Evolutionary conservation across 2,888 invertebrate species (phyloP).

Genomic region (Harpalus rubripes): DNA sequence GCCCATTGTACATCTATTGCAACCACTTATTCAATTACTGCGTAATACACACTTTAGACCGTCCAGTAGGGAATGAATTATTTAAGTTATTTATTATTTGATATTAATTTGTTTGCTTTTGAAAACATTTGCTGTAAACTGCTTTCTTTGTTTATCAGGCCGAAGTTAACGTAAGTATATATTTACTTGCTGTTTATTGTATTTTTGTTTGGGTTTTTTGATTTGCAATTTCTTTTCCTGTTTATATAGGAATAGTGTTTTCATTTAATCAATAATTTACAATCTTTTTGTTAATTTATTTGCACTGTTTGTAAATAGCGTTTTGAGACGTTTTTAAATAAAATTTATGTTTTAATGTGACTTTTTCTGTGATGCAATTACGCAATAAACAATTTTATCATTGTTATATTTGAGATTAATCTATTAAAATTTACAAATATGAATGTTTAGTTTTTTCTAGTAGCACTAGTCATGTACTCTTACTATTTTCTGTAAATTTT

Average conservation of each 20-base stretch:
- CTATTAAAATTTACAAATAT: slow-evolving; percentile 17
- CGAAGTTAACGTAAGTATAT: slow-evolving; percentile 86
- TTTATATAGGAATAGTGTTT: slow-evolving; percentile 20
- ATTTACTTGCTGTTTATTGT: slow-evolving; percentile 64
- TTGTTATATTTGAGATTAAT: slow-evolving; percentile 7
- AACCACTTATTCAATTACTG: slow-evolving; percentile 61
- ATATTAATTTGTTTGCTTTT: slow-evolving; percentile 56
- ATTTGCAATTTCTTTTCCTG: slow-evolving; percentile 58
- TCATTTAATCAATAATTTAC: slow-evolving; percentile 23
- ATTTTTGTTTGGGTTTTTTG: slow-evolving; percentile 67
- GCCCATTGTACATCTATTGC: slow-evolving; percentile 57
- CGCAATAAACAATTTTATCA: background rate
- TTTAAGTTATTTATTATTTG: slow-evolving; percentile 58
- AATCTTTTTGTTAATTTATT: slow-evolving; percentile 10
- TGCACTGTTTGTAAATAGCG: slow-evolving; percentile 35
- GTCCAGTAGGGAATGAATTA: slow-evolving; percentile 54
- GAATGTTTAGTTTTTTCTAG: slow-evolving; percentile 41
- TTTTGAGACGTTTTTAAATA: slow-evolving; percentile 23
- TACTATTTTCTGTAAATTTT: slow-evolving; percentile 40
- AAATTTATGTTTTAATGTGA: slow-evolving; percentile 4
- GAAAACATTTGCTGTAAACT: slow-evolving; percentile 76
- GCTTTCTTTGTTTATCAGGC: slow-evolving; percentile 80
- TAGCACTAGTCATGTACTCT: slow-evolving; percentile 50
- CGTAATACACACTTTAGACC: slow-evolving; percentile 50
- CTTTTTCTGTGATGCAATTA: background rate